A percentile compares a stretch with the other conserved stretches of the same genome.
Conservation (phyloP, 1,140 invertebrate genomes). For the Brachionus rotundiformis region DNA sequence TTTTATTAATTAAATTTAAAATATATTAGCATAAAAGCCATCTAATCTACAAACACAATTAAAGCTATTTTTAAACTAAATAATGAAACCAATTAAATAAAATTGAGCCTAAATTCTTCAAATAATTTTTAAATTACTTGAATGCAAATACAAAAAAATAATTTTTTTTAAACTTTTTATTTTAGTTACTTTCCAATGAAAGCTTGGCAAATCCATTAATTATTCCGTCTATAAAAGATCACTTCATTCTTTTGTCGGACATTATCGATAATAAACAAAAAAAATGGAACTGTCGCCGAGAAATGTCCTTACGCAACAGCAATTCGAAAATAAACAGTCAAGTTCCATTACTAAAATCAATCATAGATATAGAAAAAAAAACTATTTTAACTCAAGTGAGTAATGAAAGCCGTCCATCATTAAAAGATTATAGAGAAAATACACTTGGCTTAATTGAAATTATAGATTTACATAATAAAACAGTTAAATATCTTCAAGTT, state of each 20-base stretch:
- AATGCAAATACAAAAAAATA: too few species aligned
- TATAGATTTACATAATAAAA: not conserved
- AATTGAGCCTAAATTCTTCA: too few species aligned
- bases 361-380: not conserved
- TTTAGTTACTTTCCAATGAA: not conserved
- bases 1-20: too few species aligned
- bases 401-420: not conserved
- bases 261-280: not conserved
- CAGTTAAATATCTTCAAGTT: not conserved
- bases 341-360: slow-evolving; percentile 21
- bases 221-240: not conserved
- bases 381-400: not conserved
- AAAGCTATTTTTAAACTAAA: too few species aligned
- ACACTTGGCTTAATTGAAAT: slow-evolving; percentile 28
- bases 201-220: not conserved
- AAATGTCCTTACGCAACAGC: not conserved
- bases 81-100: too few species aligned
- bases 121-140: too few species aligned
- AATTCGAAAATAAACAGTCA: slow-evolving; percentile 28
- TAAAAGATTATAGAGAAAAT: not conserved
- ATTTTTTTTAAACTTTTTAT: not conserved
- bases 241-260: not conserved
- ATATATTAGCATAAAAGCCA: too few species aligned
- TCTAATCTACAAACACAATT: too few species aligned
- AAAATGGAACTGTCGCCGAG: not conserved